A percentile compares a stretch with the other conserved stretches of the same genome.
Conservation (phyloP, 2,113 vertebrate species). For the Eptesicus fuscus region DNA sequence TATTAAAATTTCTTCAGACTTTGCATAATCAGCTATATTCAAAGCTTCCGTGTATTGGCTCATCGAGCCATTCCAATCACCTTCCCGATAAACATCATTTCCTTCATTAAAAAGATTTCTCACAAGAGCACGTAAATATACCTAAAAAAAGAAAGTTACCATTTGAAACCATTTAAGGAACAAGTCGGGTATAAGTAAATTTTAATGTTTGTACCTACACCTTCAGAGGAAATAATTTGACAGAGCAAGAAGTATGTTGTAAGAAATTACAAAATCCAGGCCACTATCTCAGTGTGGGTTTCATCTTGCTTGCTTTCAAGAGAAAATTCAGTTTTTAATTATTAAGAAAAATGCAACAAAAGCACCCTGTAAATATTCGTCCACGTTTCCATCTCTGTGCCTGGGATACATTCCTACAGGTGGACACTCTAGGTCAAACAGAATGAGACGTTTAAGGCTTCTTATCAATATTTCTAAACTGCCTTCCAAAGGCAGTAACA, state of each 20-base stretch:
- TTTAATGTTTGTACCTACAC: neutral
- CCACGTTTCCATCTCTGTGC: neutral
- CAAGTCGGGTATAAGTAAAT: neutral
- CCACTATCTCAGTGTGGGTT: neutral
- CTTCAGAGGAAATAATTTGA: neutral
- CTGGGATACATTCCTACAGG: neutral
- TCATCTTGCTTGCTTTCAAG: neutral
- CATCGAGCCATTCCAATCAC: conserved; percentile 89
- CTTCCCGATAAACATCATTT: conserved; percentile 93
- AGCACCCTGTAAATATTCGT: neutral
- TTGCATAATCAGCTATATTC: conserved; percentile 93
- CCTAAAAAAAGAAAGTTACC: conserved; percentile 79
- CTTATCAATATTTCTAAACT: neutral
- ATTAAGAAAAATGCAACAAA: neutral
- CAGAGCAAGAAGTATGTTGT: neutral
- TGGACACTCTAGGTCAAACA: neutral
- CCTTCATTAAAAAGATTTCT: conserved; percentile 95
- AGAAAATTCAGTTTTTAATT: neutral
- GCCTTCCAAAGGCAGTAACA: neutral
- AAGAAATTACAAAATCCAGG: neutral
- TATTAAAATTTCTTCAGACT: conserved; percentile 92
- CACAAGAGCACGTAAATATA: conserved; percentile 93
- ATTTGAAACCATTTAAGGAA: neutral
- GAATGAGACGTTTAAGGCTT: neutral
- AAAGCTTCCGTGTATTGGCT: conserved; percentile 95